Conservation (phyloP, 2,888 invertebrate genomes). For the Perizoma flavofasciatum region DNA sequence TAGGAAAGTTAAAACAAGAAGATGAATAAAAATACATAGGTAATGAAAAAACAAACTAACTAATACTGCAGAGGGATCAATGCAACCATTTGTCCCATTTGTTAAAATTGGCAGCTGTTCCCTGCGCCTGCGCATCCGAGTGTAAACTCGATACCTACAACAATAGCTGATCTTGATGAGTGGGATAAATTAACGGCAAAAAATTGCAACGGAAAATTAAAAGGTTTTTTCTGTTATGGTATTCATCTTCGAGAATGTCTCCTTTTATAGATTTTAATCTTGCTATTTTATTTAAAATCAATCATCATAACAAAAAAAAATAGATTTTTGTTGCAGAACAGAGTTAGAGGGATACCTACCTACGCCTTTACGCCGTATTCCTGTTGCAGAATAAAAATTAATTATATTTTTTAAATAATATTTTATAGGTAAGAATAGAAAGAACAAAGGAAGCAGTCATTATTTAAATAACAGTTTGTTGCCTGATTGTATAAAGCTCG, state of each 20-base stretch:
- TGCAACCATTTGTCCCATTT: slow-evolving; percentile 53
- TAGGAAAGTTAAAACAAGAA: slow-evolving; percentile 15
- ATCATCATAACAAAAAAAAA: no score
- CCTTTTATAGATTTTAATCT: slow-evolving; percentile 4
- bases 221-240: slow-evolving; percentile 26
- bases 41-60: slow-evolving; percentile 42
- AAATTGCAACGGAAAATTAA: slow-evolving; percentile 39
- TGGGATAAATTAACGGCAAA: slow-evolving; percentile 63
- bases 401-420: no score
- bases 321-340: no score
- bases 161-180: slow-evolving; percentile 72
- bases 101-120: slow-evolving; percentile 73
- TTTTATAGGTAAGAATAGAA: no score
- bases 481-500: no score
- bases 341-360: no score
- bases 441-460: no score
- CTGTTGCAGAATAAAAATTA: no score
- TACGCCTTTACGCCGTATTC: no score
- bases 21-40: slow-evolving; percentile 8
- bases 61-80: slow-evolving; percentile 58
- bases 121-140: slow-evolving; percentile 58
- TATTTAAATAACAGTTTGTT: no score
- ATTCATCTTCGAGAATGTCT: slow-evolving; percentile 15
- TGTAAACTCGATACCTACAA: slow-evolving; percentile 66
- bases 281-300: background rate